Percentiles rank a stretch among this genome's conserved stretches.
Conservation (phyloP, 2,113 vertebrate genomes). For the Herpetotheres cachinnans region DNA sequence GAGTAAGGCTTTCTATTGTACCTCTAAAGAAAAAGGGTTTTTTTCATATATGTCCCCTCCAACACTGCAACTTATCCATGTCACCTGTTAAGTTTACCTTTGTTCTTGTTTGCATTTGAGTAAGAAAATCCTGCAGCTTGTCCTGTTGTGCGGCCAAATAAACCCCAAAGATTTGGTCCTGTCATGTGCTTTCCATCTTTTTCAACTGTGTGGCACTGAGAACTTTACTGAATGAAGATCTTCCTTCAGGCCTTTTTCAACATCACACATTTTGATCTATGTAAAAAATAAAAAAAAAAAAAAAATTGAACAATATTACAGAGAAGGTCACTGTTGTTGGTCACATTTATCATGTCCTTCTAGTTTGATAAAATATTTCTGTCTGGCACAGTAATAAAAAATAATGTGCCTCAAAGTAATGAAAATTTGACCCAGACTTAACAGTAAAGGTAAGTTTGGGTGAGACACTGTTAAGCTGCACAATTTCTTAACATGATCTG, state of each 20-base stretch:
- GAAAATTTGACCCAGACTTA: neutral
- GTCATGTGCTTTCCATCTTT: slow-evolving; percentile 81
- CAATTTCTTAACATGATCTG: neutral
- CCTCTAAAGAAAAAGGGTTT: neutral
- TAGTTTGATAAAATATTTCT: neutral
- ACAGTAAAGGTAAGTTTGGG: neutral
- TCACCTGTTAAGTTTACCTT: slow-evolving; percentile 67
- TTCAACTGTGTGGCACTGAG: slow-evolving; percentile 81
- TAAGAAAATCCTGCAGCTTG: slow-evolving; percentile 78
- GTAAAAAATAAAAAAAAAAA: neutral
- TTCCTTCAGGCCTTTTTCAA: slow-evolving; percentile 79
- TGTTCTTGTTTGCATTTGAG: slow-evolving; percentile 84
- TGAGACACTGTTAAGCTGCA: neutral
- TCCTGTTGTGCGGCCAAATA: slow-evolving; percentile 79
- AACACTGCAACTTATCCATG: neutral
- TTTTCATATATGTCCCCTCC: neutral
- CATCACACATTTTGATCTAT: slow-evolving; percentile 71
- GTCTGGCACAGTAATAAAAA: neutral
- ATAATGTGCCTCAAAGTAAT: neutral
- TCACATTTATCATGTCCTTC: neutral
- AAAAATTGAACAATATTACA: neutral
- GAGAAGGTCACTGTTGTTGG: neutral
- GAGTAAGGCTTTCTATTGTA: neutral
- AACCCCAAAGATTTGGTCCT: slow-evolving; percentile 80
- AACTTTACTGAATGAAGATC: slow-evolving; percentile 82